A percentile compares a stretch with the other conserved stretches of the same genome.
These are phyloP conservation scores for Pecten maximus DNA, from an alignment of 2,888 invertebrate species.

Conservation along the genomic window DNA sequence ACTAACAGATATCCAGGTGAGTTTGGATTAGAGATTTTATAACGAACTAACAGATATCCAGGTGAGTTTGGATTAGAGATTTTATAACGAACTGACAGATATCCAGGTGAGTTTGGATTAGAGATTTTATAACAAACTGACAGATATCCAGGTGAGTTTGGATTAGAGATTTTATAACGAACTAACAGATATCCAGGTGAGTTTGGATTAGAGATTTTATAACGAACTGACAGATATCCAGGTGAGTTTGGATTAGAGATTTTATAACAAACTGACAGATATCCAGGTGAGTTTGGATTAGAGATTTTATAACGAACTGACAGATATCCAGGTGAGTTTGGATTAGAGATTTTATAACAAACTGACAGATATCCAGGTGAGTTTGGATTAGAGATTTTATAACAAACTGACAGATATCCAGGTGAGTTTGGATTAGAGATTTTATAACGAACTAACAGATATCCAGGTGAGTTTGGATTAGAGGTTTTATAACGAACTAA, in stretches of 20 bases:
- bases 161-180: constrained; percentile 89
- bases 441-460: constrained; percentile 90
- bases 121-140: constrained; percentile 89
- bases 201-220: constrained; percentile 89
- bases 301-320: constrained; percentile 89
- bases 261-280: constrained; percentile 90
- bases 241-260: constrained; percentile 87
- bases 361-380: constrained; percentile 91
- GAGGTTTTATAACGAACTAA: constrained; percentile 89
- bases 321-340: constrained; percentile 91
- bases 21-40: constrained; percentile 89
- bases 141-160: constrained; percentile 91
- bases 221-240: constrained; percentile 93
- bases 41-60: constrained; percentile 93
- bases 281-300: constrained; percentile 91
- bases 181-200: constrained; percentile 91
- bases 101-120: constrained; percentile 91
- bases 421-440: constrained; percentile 87
- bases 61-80: constrained; percentile 87
- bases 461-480: constrained; percentile 91
- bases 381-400: constrained; percentile 89
- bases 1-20: constrained; percentile 91
- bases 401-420: constrained; percentile 93
- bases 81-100: constrained; percentile 90
- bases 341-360: constrained; percentile 89